Base-by-base conservation (phyloP, 2,113 vertebrate genomes). In the Amphilophus citrinellus region DNA sequence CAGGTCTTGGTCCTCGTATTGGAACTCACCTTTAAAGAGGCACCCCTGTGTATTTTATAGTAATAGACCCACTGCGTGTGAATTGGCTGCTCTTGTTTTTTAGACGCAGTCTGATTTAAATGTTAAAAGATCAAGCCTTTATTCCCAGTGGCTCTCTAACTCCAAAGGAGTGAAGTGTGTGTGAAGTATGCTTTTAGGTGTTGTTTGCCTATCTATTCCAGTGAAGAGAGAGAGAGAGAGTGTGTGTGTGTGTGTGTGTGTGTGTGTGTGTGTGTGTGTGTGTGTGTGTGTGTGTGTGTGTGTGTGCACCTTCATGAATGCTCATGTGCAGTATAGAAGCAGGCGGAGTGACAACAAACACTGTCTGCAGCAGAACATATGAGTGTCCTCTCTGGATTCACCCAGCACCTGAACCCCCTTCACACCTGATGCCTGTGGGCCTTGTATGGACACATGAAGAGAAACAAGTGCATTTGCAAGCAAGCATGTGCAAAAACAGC, bases 371-470 rank as follows among this genome's bases (percentile, higher is more conserved):
- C 73, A 3, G 83, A 90, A 81, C 93, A 88, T 47, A 90, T 76
- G 93, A 85, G 87, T 24, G 89, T 76, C 86, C 93, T 85, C 86
- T 53, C 86, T 22, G 86, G 90, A 87, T 83, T 79, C 80, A 24
- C 35, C 85, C 65, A 35, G 79, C 95, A 96, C 94, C 94, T 96
- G 96, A 94, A 82, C 92, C 93, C 90, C 87, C n/a, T 10, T 86
- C 90, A 91, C 95, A 96, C 95, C 95, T 95, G 95, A 95, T 92
- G 94, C 94, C 93, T 80, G 81, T 11, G 53, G 84, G 84, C 78
- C 57, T 79, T 53, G 82, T 61, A 15, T 57, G 76, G 61, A 50
- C 57, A 79, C 73, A 62, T 8, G 35, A 80, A 73, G 44, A 20
- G 44, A 73, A 75, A 47, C 8, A 3, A 9, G 3, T 27, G 18